A percentile compares a stretch with the other conserved stretches of the same genome.
Conservation (phyloP, 2,113 vertebrate genomes). For the Oryctolagus cuniculus region DNA sequence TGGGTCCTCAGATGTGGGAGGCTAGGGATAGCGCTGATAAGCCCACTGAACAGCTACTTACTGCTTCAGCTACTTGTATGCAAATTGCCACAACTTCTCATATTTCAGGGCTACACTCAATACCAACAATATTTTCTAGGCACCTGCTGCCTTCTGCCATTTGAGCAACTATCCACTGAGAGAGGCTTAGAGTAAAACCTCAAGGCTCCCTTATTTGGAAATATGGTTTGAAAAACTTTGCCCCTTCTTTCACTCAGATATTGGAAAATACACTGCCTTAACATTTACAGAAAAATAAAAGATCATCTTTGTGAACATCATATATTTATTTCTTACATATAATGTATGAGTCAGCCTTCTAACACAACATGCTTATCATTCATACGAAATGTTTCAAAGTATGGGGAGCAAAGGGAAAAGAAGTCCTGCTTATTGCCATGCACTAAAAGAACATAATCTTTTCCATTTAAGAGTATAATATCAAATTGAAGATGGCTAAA, state of each 20-base stretch:
- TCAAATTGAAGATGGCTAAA: not conserved
- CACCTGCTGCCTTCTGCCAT: not conserved
- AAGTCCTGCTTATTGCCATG: not conserved
- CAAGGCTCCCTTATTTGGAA: not conserved
- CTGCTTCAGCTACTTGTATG: not conserved
- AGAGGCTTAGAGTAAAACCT: not conserved
- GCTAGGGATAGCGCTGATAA: not conserved
- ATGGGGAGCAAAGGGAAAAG: not conserved
- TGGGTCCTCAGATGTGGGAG: not conserved
- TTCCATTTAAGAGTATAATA: not conserved
- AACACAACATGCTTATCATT: not conserved
- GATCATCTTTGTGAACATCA: not conserved
- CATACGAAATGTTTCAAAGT: not conserved
- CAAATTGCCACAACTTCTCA: not conserved
- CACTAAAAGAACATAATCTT: not conserved
- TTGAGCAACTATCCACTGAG: not conserved
- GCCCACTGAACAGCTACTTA: not conserved
- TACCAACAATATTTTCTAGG: not conserved
- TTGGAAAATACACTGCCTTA: not conserved
- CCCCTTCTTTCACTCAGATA: not conserved
- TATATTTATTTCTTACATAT: not conserved
- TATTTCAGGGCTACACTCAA: not conserved
- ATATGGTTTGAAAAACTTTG: not conserved
- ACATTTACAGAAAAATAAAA: not conserved
- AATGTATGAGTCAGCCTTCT: not conserved